Evolutionary conservation across 1,140 invertebrate genomes (phyloP).

Genomic region (Drosophila serrata): DNA sequence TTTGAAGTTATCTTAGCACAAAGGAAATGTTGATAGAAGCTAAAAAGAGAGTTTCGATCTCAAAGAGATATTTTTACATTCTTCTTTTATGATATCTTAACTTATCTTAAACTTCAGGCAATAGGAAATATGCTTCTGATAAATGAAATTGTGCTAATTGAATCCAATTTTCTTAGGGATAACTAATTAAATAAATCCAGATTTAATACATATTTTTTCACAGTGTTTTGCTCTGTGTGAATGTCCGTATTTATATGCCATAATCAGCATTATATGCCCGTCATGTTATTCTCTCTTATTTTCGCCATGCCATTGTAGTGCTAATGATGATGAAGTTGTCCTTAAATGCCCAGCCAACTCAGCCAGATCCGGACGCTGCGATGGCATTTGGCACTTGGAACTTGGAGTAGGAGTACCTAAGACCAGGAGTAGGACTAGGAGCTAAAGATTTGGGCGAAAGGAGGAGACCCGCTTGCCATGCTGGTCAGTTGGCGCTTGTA

Average conservation of each 20-base stretch:
- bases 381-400: conserved; percentile 58
- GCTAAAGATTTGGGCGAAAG: too few relatives aligned
- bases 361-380: conserved; percentile 59
- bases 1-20: too few relatives aligned
- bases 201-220: not conserved
- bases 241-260: conserved; percentile 74
- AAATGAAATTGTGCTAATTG: too few relatives aligned
- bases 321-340: conserved; percentile 82
- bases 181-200: too few relatives aligned
- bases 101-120: too few relatives aligned
- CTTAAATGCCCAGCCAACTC: conserved; percentile 71
- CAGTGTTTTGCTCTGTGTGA: conserved; percentile 12
- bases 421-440: not conserved
- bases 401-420: conserved; percentile 16
- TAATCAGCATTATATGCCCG: conserved; percentile 77
- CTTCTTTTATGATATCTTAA: too few relatives aligned
- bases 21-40: too few relatives aligned
- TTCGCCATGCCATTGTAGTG: conserved; percentile 66
- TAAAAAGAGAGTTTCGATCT: too few relatives aligned
- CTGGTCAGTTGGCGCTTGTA: conserved; percentile 63
- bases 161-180: too few relatives aligned
- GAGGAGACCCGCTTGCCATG: conserved; percentile 48
- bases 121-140: too few relatives aligned
- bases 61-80: too few relatives aligned
- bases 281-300: conserved; percentile 51